Percentiles rank a stretch among this genome's conserved stretches.
These are phyloP conservation scores for Brachystomella parvula DNA, from an alignment of 1,140 invertebrate species.

Conservation along the genomic window DNA sequence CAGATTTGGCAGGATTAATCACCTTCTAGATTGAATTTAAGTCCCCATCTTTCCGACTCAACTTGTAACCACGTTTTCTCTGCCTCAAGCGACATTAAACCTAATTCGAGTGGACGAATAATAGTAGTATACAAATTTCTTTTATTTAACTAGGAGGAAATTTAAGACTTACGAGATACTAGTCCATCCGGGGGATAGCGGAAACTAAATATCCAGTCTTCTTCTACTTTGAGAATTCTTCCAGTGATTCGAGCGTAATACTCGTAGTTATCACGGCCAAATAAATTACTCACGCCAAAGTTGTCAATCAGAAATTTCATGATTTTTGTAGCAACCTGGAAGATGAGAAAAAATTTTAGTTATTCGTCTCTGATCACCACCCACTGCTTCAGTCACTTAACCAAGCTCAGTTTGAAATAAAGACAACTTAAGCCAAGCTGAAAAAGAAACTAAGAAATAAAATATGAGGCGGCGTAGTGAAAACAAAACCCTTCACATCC, in stretches of 20 bases:
- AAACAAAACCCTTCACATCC: too few relatives aligned
- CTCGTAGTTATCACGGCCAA: slow-evolving; percentile 92
- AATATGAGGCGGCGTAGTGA: background rate
- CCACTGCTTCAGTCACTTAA: background rate
- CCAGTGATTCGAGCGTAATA: slow-evolving; percentile 95
- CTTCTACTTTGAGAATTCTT: slow-evolving; percentile 78
- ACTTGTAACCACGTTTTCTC: slow-evolving; percentile 81
- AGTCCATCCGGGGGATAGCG: slow-evolving; percentile 73
- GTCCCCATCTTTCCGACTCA: slow-evolving; percentile 74
- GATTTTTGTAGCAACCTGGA: slow-evolving; percentile 78
- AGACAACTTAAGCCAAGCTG: too few relatives aligned
- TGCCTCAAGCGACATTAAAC: slow-evolving; percentile 71
- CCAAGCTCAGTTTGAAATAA: background rate
- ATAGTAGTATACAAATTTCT: too few relatives aligned
- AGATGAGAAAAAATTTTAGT: slow-evolving; percentile 3
- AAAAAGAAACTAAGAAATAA: background rate
- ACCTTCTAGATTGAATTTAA: slow-evolving; percentile 71
- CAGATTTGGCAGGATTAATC: too few relatives aligned
- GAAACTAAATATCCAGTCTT: slow-evolving; percentile 91
- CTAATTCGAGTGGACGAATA: slow-evolving; percentile 49
- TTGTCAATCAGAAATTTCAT: slow-evolving; percentile 95
- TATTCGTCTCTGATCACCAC: background rate
- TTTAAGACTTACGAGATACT: slow-evolving; percentile 60
- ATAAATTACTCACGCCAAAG: slow-evolving; percentile 89
- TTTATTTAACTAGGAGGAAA: background rate